phyloP scores from a whole-genome alignment of 2,113 vertebrate species.

The Pseudopipra pipra region DNA sequence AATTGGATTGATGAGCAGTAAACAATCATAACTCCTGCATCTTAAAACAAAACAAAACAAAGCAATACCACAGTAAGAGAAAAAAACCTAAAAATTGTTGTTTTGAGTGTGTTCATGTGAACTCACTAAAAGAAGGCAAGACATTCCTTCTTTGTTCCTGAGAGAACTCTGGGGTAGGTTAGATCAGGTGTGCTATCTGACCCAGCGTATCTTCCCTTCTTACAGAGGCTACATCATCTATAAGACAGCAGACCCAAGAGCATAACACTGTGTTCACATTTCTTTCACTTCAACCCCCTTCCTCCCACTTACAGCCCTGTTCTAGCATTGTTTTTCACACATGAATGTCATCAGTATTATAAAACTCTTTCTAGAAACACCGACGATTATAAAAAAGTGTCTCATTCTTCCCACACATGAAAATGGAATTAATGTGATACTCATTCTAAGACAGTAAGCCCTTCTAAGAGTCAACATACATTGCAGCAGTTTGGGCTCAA shows the following conservation, averaged over 20 bases:
- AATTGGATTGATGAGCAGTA: background rate
- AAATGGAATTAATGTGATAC: background rate
- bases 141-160: background rate
- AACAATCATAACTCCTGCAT: background rate
- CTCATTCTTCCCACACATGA: slow-evolving; percentile 21
- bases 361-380: slow-evolving; percentile 50
- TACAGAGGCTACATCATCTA: background rate
- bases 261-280: background rate
- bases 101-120: background rate
- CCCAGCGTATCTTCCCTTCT: background rate
- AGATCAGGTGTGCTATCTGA: background rate
- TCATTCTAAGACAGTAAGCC: background rate
- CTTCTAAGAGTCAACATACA: background rate
- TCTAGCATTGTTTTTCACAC: slow-evolving; percentile 42
- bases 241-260: background rate
- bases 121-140: background rate
- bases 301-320: background rate
- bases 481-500: background rate
- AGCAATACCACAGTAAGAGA: background rate
- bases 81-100: background rate
- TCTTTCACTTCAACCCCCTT: background rate
- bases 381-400: background rate
- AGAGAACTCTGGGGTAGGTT: background rate
- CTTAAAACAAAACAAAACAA: background rate
- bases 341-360: slow-evolving; percentile 23